Evolutionary conservation across 2,797 vertebrate species (phyloP), one percentile per base, ranked within the genome.

Genomic region (Pyrrhura leucotis): DNA sequence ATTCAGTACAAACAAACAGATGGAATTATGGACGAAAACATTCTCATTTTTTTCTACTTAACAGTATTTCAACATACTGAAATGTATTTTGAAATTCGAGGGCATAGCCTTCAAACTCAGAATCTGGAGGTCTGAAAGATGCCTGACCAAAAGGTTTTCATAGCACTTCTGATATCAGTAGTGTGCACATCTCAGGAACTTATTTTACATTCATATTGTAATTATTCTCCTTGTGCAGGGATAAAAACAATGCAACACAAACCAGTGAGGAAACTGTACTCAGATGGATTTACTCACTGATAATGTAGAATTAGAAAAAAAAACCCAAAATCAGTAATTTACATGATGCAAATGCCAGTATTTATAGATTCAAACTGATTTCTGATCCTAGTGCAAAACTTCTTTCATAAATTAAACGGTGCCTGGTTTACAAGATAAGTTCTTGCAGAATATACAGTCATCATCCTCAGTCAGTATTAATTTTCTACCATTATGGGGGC

Each of bases 171-270:
- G 2, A 35, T 65, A 75, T 61, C 17, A 26, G 22, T 7, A 31
- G 23, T 3, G 6, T 51, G 14, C 28, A 35, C 40, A 54, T 51
- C 58, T 78, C 1, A 1, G 39, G 40, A 75, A 42, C 10, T 18
- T 61, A 22, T 22, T 58, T 58, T 2, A 4, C 37, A 31, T 56
- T 50, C 15, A 16, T 12, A 48, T 25, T 63, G 67, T 39, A 59
- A 12, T 59, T 44, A 39, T 1, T 28, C 8, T 67, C 28, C 37
- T 72, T 17, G 18, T 29, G 20, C 0, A 0, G 61, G 75, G 40
- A 26, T n/a, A 53, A 72, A 67, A 91, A 37, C 33, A 84, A 16
- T 25, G 20, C 17, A 61, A 17, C 25, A 61, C 42, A 90, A 80
- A 78, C 31, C 48, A 56, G 65, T 40, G 51, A 63, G 42, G 25